phyloP scores from a whole-genome alignment of 2,888 invertebrate species.

The Ephialtes manifestator region DNA sequence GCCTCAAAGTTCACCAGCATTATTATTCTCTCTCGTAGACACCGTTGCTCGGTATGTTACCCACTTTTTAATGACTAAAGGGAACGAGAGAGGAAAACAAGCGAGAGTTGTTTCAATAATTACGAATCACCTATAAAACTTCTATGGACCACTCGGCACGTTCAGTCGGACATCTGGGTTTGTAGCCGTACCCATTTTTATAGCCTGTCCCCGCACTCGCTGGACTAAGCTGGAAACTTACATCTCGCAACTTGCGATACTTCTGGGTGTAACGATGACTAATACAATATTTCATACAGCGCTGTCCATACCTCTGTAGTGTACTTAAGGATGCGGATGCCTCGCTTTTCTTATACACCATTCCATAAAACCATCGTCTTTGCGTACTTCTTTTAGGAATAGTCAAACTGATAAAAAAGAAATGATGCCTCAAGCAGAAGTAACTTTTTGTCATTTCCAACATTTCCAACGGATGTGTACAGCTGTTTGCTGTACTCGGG shows the following conservation, averaged over 20 bases:
- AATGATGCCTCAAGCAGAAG: background rate
- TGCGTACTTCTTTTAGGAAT: background rate
- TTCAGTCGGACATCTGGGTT: constrained; percentile 2
- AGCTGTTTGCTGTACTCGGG: constrained; percentile 11
- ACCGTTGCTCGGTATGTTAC: constrained; percentile 33
- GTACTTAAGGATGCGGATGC: background rate
- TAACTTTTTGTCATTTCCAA: background rate
- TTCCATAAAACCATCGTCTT: background rate
- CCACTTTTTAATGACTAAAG: constrained; percentile 33
- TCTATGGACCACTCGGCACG: background rate
- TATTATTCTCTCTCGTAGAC: constrained; percentile 30
- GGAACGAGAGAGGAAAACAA: constrained; percentile 1
- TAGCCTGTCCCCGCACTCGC: background rate
- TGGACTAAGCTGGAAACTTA: background rate
- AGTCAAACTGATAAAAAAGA: constrained; percentile 1
- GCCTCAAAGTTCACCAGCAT: constrained; percentile 46
- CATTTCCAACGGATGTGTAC: constrained; percentile 19
- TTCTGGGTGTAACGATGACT: background rate
- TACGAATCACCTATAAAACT: constrained; percentile 46
- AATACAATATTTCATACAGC: background rate
- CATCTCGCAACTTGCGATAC: background rate
- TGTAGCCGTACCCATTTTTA: constrained; percentile 11
- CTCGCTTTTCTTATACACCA: background rate
- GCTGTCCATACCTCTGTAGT: background rate
- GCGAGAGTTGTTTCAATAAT: constrained; percentile 50